Evolutionary conservation across 2,113 vertebrate genomes (phyloP), one percentile per base, ranked within the genome.

Genomic region (Limanda limanda): DNA sequence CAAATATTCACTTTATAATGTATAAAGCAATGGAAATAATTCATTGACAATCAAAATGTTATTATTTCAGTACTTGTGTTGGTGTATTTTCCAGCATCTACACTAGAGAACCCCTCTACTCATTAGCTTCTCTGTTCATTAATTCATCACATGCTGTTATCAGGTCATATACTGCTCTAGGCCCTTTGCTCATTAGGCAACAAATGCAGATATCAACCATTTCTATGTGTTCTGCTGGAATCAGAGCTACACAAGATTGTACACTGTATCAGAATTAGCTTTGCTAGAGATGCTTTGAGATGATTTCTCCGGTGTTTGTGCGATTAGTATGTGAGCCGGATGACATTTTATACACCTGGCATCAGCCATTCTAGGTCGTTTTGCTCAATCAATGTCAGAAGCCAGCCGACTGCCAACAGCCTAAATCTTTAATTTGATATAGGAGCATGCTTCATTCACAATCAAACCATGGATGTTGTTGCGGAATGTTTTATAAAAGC

Each of bases 401-500:
- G 45, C 27, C 35, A 1, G 47, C 31, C 65, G 69, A 63, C 13
- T 62, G 59, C 74, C 70, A 80, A 73, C 71, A 71, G n/a, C 11
- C 57, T 82, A 77, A 84, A 80, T 86, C 37, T 78, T 87, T 84
- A 1, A 84, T 87, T 65, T 68, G 52, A 68, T 78, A 71, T 40
- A 75, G 73, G 72, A 75, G 55, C 45, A 10, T 0, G 20, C 73
- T 81, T 89, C 80, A 85, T 86, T 86, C 77, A 68, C 62, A 89
- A 86, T 81, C 79, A 83, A 81, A 47, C 64, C 76, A 71, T 82
- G 77, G 61, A 89, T 10, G 31, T 37, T 0, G 70, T 61, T 45
- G 23, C 68, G 83, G 79, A 88, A 88, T 85, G 45, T 85, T 88
- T 87, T 63, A 85, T 86, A 81, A 81, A 77, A 78, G 55, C 69